Evolutionary conservation across 1,140 invertebrate genomes (phyloP).

Genomic region (Ephestia elutella): DNA sequence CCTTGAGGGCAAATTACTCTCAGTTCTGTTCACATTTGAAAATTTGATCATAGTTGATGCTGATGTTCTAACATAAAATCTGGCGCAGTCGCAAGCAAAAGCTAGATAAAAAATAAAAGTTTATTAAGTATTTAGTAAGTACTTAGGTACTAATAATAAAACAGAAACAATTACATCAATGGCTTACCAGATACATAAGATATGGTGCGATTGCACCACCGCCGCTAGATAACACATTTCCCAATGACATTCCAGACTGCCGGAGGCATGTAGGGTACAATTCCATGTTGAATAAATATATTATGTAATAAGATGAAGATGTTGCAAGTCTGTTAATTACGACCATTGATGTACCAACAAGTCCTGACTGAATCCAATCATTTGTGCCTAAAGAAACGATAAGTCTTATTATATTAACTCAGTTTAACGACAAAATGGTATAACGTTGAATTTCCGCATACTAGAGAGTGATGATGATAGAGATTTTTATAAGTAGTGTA

Average conservation of each 20-base stretch:
- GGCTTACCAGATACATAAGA: conserved; percentile 81
- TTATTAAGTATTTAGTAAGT: too few species aligned
- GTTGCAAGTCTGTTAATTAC: conserved; percentile 78
- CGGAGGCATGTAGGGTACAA: conserved; percentile 81
- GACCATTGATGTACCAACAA: conserved; percentile 67
- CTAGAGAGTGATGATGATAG: too few species aligned
- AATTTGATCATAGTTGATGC: too few species aligned
- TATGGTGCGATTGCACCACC: conserved; percentile 81
- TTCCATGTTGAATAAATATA: conserved; percentile 80
- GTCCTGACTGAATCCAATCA: conserved; percentile 30
- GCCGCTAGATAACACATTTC: conserved; percentile 75
- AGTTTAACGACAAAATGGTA: not conserved
- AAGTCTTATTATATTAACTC: not conserved
- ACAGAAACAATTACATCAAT: not conserved
- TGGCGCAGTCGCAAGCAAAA: too few species aligned
- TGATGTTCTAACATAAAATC: too few species aligned
- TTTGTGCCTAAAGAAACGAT: conserved; percentile 35
- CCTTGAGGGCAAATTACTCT: too few species aligned
- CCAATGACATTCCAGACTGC: conserved; percentile 78
- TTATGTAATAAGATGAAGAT: conserved; percentile 77
- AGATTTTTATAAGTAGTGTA: too few species aligned
- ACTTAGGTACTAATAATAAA: not conserved
- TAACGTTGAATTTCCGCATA: too few species aligned
- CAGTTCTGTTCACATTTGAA: too few species aligned
- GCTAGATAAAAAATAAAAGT: too few species aligned